Percentiles rank a stretch among this genome's conserved stretches.
Evolutionary conservation across 2,888 invertebrate genomes (phyloP).

Genomic region (Caenorhabditis angaria): DNA sequence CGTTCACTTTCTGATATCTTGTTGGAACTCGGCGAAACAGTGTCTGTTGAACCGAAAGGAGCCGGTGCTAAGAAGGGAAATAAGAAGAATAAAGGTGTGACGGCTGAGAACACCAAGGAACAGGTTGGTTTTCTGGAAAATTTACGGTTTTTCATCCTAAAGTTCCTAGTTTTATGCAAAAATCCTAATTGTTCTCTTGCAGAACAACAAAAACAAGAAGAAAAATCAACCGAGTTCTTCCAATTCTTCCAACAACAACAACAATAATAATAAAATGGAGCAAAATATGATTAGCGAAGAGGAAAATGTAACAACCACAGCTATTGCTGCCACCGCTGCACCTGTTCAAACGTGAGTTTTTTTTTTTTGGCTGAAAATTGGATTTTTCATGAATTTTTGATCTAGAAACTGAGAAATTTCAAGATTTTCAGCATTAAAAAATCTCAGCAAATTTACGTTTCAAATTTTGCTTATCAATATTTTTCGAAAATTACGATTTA

Average conservation of each 20-base stretch:
- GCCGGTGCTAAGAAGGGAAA: neutral
- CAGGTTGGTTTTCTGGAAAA: too few species aligned
- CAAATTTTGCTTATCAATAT: too few species aligned
- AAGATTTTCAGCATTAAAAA: neutral
- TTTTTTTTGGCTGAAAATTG: neutral
- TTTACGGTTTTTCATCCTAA: too few species aligned
- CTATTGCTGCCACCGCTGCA: constrained; percentile 22
- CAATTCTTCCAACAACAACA: neutral
- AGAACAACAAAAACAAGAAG: neutral
- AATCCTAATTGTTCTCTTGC: too few species aligned
- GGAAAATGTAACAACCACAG: too few species aligned
- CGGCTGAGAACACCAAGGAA: neutral
- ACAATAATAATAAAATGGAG: constrained; percentile 9
- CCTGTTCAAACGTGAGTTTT: constrained; percentile 27
- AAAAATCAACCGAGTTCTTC: constrained; percentile 7
- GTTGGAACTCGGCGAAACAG: constrained; percentile 3
- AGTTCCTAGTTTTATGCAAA: too few species aligned
- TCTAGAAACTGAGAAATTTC: neutral
- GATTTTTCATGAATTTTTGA: neutral
- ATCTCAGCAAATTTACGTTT: too few species aligned
- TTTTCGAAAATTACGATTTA: too few species aligned
- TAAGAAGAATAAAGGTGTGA: neutral
- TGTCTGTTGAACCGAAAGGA: constrained; percentile 1
- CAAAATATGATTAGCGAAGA: neutral
- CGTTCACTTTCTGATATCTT: neutral